Base-by-base conservation (phyloP, 2,888 invertebrate genomes). In the Steinernema hermaphroditum region DNA sequence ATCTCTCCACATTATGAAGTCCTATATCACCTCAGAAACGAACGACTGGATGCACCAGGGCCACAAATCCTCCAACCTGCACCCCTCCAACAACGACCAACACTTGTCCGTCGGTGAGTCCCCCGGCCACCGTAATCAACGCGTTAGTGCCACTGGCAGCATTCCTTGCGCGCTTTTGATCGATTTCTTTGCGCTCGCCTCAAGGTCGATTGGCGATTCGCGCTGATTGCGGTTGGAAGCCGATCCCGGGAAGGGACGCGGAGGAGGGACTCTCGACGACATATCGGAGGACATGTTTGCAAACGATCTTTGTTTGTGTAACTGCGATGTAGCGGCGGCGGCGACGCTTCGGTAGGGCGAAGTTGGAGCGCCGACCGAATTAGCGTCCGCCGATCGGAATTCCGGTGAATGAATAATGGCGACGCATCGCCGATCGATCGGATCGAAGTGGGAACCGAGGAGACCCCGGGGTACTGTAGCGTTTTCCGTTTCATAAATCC, bases 21-120 rank as follows among this genome's bases (percentile, higher is more conserved):
- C 62, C 27, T 62, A 62, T 29, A 62, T 62, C 19, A 24, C 50
- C 27, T 16, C 62, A 22, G 62, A 62, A 62, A 62, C 62, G 62
- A 62, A 62, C 62, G 62, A 62, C 27, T 62, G 62, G 62, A 62
- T 62, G 62, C 62, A 32, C 32, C 62, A 62, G 62, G 62, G 62
- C 62, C 62, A 62, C 62, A 62, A 62, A 62, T 62, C 54, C 27
- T 54, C 62, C 62, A 62, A n/a, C 27, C 27, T 62, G 62, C 62
- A 62, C 62, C 34, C 62, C 16, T 62, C 62, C 27, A 62, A 62
- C 62, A 62, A 32, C 62, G 62, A 62, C 27, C 29, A 29, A 62
- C 62, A 62, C 62, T 62, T 62, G 62, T 62, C 62, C 16, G 34
- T 62, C 34, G 62, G 62, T 62, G 27, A 62, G 62, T 27, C 29